A percentile compares a stretch with the other conserved stretches of the same genome.
Evolutionary conservation across 1,140 invertebrate species (phyloP).

Genomic region (Hycleus phaleratus): DNA sequence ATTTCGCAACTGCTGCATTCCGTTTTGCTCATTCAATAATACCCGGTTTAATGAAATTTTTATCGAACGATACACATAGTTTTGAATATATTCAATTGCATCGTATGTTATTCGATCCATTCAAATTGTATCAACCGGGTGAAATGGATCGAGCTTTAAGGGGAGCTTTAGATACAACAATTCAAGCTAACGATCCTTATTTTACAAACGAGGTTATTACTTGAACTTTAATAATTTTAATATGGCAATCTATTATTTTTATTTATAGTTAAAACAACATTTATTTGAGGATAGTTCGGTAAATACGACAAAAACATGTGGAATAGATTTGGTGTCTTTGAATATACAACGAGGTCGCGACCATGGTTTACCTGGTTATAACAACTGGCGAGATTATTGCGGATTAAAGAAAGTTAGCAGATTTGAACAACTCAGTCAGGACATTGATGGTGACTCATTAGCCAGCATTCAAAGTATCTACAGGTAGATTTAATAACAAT

Average conservation of each 20-base stretch:
- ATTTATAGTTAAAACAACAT: constrained; percentile 59
- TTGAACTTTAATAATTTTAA: background rate
- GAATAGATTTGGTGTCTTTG: constrained; percentile 75
- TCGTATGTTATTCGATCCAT: constrained; percentile 77
- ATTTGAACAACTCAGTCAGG: constrained; percentile 65
- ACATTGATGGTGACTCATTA: constrained; percentile 56
- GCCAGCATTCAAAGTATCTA: constrained; percentile 57
- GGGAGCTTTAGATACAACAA: constrained; percentile 56
- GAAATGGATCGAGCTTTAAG: constrained; percentile 53
- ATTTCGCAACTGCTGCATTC: constrained; percentile 85
- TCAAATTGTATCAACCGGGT: constrained; percentile 55
- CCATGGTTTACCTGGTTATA: constrained; percentile 78
- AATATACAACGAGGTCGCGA: constrained; percentile 85
- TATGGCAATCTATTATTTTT: background rate
- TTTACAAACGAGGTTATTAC: constrained; percentile 58
- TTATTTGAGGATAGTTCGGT: constrained; percentile 57
- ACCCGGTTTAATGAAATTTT: constrained; percentile 61
- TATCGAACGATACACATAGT: constrained; percentile 49
- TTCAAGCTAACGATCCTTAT: constrained; percentile 60
- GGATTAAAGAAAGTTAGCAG: constrained; percentile 55
- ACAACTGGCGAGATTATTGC: constrained; percentile 66
- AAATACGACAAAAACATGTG: constrained; percentile 45
- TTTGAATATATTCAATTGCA: constrained; percentile 64
- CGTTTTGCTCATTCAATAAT: constrained; percentile 86
- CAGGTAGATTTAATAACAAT: constrained; percentile 40